phyloP scores from a whole-genome alignment of 1,140 invertebrate species.

The Philotrypesis tridentata region DNA sequence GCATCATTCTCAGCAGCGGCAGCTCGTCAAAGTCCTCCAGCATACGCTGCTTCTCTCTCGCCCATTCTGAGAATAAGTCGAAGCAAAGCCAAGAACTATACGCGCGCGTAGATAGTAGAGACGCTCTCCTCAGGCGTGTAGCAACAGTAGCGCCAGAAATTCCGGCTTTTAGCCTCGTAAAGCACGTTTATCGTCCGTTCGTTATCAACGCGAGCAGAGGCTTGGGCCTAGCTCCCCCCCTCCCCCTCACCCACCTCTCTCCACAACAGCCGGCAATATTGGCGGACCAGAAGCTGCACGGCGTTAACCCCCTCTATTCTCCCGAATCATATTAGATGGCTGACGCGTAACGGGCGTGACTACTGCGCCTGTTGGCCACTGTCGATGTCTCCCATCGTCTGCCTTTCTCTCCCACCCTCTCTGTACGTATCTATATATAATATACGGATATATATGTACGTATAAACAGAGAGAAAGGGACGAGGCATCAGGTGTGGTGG shows the following conservation, averaged over 20 bases:
- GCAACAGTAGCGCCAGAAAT: background rate
- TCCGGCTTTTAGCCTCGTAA: constrained; percentile 21
- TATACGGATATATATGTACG: background rate
- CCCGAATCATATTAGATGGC: constrained; percentile 5
- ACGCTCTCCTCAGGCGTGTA: background rate
- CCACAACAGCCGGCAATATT: no score
- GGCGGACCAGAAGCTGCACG: background rate
- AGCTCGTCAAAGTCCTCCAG: no score
- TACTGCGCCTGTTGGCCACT: background rate
- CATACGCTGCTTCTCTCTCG: no score
- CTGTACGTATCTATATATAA: constrained; percentile 5
- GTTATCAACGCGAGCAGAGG: constrained; percentile 5
- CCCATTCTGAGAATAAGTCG: no score
- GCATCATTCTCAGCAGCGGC: no score
- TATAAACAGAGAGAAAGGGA: background rate
- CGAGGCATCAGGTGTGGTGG: background rate
- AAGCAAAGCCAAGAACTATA: background rate
- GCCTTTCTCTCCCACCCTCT: no score
- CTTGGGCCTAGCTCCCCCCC: no score
- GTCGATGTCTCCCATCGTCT: no score
- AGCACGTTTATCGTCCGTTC: constrained; percentile 19
- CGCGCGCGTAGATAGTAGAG: no score
- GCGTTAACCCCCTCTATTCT: background rate
- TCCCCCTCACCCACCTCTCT: no score
- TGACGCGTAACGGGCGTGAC: constrained; percentile 17